A percentile compares a stretch with the other conserved stretches of the same genome.
These are phyloP conservation scores for Drosophila subobscura DNA, from an alignment of 1,140 invertebrate genomes.

Conservation along the genomic window DNA sequence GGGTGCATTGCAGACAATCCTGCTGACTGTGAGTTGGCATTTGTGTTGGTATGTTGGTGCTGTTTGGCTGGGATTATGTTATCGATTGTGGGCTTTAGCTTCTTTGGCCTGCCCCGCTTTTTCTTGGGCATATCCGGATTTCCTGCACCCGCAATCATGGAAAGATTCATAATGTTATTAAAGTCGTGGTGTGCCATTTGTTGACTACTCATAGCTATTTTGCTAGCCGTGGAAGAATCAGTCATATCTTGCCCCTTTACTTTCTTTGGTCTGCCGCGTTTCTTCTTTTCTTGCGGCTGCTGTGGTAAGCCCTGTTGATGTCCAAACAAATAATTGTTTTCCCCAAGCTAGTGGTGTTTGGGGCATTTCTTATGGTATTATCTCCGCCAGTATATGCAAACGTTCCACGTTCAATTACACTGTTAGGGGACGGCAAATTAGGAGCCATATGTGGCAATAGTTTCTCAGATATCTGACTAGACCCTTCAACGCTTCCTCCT, in stretches of 20 bases:
- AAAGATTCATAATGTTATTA: conserved; percentile 75
- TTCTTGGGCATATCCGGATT: conserved; percentile 84
- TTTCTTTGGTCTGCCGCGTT: conserved; percentile 94
- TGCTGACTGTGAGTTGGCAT: conserved; percentile 14
- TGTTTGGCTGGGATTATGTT: conserved; percentile 36
- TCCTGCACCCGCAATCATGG: conserved; percentile 43
- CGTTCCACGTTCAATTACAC: conserved; percentile 11
- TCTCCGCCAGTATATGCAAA: conserved; percentile 29
- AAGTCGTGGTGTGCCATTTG: conserved; percentile 58
- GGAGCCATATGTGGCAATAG: conserved; percentile 20
- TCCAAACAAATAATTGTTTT: conserved; percentile 49
- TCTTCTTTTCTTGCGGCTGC: conserved; percentile 90
- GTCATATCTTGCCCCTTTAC: conserved; percentile 87
- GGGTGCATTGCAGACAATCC: conserved; percentile 34
- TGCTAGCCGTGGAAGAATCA: conserved; percentile 41
- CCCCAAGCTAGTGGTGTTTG: not conserved
- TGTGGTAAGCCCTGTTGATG: conserved; percentile 36
- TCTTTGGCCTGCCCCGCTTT: conserved; percentile 93
- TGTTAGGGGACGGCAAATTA: conserved; percentile 18
- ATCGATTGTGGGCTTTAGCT: conserved; percentile 86
- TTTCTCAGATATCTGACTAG: conserved; percentile 41
- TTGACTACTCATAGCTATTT: conserved; percentile 32
- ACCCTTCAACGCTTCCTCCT: conserved; percentile 9
- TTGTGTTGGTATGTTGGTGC: conserved; percentile 18
- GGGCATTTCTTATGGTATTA: conserved; percentile 18